Evolutionary conservation across 1,140 invertebrate genomes (phyloP), one percentile per base, ranked within the genome.

Genomic region (Drosophila nigromelanica): DNA sequence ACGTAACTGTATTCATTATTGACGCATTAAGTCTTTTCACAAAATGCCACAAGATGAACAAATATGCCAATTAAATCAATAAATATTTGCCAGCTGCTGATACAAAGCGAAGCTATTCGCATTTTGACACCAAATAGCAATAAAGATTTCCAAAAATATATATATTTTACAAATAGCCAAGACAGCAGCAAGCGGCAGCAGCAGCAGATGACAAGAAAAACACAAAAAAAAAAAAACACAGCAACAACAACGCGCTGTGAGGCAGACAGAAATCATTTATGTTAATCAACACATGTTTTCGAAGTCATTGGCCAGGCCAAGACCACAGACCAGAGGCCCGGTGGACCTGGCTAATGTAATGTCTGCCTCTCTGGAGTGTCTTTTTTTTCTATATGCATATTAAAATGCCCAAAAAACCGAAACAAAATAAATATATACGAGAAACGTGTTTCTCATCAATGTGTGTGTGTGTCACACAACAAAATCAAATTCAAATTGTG

Each of bases 281-380:
- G 83, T 89, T 89, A 89, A 89, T 89, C 83, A 80, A 89, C 76
- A 83, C 80, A 83, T 83, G 83, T 83, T 83, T 72, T 87, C 56
- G 73, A 66, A 89, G 83, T 89, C 83, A 89, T 89, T 89, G 83
- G 83, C 83, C 86, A 80, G 54, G 61, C 40, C 66, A 56, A 48
- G 54, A 12, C 48, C 60, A 4, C 52, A 56, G 74, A 71, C 59
- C 58, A 52, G 47, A 64, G 73, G 37, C 60, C 47, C 66, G 24
- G 37, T 40, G 59, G 59, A 62, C 30, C 39, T 52, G 60, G 72
- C 72, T 75, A 75, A 75, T 78, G 76, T 75, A 69, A 74, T 64
- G 59, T 63, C 70, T 77, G 79, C 66, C 60, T 58, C 64, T 73
- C 51, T 55, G 40, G 63, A 71, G 50, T 18, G 50, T 35, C 39